These are phyloP conservation scores for Polymixis flavicincta DNA, from an alignment of 2,888 invertebrate species.

Conservation along the genomic window DNA sequence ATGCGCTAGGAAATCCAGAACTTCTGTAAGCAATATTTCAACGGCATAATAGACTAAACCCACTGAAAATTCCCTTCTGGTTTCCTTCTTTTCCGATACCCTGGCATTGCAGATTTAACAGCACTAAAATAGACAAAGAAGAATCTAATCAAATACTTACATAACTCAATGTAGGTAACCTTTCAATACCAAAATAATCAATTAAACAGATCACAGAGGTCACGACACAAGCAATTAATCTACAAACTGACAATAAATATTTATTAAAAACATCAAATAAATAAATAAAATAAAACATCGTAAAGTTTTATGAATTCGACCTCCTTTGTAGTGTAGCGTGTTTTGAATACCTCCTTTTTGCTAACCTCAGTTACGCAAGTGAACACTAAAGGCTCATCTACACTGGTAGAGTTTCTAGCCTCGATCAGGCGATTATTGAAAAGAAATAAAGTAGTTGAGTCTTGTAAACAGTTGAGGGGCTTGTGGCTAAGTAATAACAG, in stretches of 20 bases:
- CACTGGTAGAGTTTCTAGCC: neutral
- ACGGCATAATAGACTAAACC: neutral
- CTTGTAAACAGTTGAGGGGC: no score
- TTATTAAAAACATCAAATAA: constrained; percentile 46
- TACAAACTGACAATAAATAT: constrained; percentile 49
- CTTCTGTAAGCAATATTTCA: neutral
- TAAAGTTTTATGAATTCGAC: constrained; percentile 43
- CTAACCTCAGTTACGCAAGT: constrained; percentile 37
- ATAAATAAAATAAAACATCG: constrained; percentile 43
- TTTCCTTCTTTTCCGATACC: neutral
- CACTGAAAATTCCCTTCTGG: no score
- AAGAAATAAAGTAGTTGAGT: neutral
- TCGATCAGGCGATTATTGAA: neutral
- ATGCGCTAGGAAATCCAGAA: no score
- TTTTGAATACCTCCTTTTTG: constrained; percentile 36
- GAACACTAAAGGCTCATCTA: constrained; percentile 15
- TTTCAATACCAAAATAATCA: constrained; percentile 37
- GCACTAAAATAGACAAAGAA: neutral
- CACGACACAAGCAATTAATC: constrained; percentile 41
- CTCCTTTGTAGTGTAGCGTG: constrained; percentile 33
- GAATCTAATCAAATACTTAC: constrained; percentile 11
- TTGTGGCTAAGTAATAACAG: no score
- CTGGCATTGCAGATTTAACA: neutral
- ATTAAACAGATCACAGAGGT: constrained; percentile 38
- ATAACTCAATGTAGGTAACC: constrained; percentile 18